A percentile compares a stretch with the other conserved stretches of the same genome.
Evolutionary conservation across 2,113 vertebrate genomes (phyloP).

Genomic region (Chelonoidis abingdonii): DNA sequence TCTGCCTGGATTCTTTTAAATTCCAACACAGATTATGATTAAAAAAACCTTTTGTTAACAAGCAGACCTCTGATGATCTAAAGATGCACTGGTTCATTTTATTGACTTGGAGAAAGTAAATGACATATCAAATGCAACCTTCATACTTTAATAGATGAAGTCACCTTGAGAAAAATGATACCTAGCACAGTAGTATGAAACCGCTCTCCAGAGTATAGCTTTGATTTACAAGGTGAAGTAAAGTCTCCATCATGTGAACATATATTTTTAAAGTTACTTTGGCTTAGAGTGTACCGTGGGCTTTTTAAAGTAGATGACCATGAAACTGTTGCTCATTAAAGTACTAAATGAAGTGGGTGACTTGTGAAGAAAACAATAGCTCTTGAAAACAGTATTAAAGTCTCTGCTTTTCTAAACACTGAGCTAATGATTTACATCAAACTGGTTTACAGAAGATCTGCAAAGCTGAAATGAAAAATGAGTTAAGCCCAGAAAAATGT

Average conservation of each 20-base stretch:
- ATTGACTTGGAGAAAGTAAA: conserved; percentile 74
- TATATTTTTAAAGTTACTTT: conserved; percentile 2
- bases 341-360: neutral
- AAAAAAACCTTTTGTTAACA: conserved; percentile 67
- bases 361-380: neutral
- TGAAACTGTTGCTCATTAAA: neutral
- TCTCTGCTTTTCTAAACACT: neutral
- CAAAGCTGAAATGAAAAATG: conserved; percentile 10
- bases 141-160: conserved; percentile 73
- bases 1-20: conserved; percentile 73
- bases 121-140: conserved; percentile 81
- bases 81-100: conserved; percentile 69
- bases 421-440: neutral
- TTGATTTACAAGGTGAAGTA: conserved; percentile 77
- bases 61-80: conserved; percentile 80
- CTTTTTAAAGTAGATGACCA: neutral
- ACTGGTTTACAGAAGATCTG: conserved; percentile 25
- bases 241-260: conserved; percentile 58
- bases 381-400: neutral
- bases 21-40: conserved; percentile 65
- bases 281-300: neutral
- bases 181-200: conserved; percentile 55
- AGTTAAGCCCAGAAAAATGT: conserved; percentile 38
- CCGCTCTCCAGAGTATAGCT: conserved; percentile 68
- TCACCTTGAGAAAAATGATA: conserved; percentile 78